Evolutionary conservation across 2,797 vertebrate genomes (phyloP).

Genomic region (Anas georgica): DNA sequence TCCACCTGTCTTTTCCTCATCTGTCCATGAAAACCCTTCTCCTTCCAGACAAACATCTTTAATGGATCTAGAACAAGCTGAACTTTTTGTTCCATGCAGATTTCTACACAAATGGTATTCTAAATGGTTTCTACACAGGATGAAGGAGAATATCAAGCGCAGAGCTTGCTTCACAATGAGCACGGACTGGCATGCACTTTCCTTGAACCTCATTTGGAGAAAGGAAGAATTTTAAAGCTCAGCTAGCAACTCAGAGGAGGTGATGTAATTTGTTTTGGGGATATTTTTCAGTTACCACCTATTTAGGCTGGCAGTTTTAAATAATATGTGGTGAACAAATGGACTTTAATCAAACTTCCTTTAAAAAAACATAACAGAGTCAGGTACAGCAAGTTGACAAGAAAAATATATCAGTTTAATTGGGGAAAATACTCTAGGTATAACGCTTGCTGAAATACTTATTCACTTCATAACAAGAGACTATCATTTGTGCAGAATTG

Average conservation of each 20-base stretch:
- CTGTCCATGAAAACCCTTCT: background rate
- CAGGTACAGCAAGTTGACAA: slow-evolving; percentile 45
- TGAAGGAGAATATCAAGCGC: rapidly evolving
- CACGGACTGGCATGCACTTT: slow-evolving; percentile 36
- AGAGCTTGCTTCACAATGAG: background rate
- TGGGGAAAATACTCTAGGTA: slow-evolving; percentile 6
- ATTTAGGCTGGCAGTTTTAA: slow-evolving; percentile 67
- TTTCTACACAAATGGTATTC: background rate
- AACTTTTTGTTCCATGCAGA: background rate
- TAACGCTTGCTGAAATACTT: background rate
- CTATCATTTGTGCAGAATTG: background rate
- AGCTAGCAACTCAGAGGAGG: slow-evolving; percentile 38
- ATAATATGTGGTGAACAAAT: slow-evolving; percentile 62
- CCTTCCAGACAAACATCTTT: background rate
- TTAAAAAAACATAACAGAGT: slow-evolving; percentile 27
- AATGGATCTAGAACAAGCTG: background rate
- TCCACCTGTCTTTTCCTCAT: background rate
- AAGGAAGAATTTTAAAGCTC: slow-evolving; percentile 56
- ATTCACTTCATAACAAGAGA: background rate
- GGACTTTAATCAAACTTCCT: slow-evolving; percentile 57
- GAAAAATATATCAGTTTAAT: slow-evolving; percentile 40
- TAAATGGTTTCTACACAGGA: background rate
- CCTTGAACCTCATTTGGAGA: slow-evolving; percentile 42
- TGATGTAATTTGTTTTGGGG: slow-evolving; percentile 71
- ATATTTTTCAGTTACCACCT: slow-evolving; percentile 71